Evolutionary conservation across 2,888 invertebrate genomes (phyloP).

Genomic region (Mesorhabditis spiculigera): DNA sequence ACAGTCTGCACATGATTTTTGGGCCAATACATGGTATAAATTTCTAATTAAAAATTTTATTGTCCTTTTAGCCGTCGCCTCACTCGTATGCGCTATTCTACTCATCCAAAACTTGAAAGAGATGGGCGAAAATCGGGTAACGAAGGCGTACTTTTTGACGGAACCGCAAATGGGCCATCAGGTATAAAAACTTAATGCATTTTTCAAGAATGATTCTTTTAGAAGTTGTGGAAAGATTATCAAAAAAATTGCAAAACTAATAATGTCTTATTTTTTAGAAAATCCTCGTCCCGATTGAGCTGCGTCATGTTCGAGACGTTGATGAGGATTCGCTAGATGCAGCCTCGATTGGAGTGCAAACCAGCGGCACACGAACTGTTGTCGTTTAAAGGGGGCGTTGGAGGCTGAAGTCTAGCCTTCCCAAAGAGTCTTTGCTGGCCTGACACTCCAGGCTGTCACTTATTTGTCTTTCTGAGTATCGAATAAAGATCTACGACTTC

Average conservation of each 20-base stretch:
- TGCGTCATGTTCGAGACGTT: conserved; percentile 45
- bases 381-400: neutral
- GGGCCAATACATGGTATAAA: conserved; percentile 50
- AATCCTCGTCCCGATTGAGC: conserved; percentile 55
- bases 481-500: too few relatives aligned
- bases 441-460: too few relatives aligned
- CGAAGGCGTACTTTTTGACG: conserved; percentile 54
- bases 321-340: conserved; percentile 46
- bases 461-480: too few relatives aligned
- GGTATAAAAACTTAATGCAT: conserved; percentile 18
- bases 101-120: conserved; percentile 41
- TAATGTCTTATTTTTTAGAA: conserved; percentile 36
- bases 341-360: conserved; percentile 53
- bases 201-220: neutral
- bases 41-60: conserved; percentile 5
- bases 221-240: conserved; percentile 1
- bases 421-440: neutral
- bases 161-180: conserved; percentile 55
- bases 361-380: conserved; percentile 37
- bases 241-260: neutral
- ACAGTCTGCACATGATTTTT: conserved; percentile 52
- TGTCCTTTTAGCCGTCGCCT: conserved; percentile 34
- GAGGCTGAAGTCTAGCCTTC: neutral
- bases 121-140: conserved; percentile 37
- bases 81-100: conserved; percentile 40